Base-by-base conservation (phyloP, 2,113 vertebrate species). In the Puma concolor region DNA sequence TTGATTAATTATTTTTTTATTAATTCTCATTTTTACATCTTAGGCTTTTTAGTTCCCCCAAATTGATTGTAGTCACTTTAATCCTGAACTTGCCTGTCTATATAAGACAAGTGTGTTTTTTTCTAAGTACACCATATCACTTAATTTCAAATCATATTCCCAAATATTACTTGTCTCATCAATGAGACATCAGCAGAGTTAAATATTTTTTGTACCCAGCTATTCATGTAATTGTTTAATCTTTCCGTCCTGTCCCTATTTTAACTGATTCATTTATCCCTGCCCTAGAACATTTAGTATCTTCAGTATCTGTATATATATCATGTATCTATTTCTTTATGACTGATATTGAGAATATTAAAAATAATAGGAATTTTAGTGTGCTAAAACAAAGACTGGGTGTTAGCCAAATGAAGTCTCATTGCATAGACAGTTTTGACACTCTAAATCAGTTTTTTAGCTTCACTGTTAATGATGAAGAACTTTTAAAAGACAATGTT, bases 401-500 rank as follows among this genome's bases (percentile, higher is more conserved):
- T 74, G 29, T 86, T 95, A 48, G 7, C 25, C 57, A 60, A 60
- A 60, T 21, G 23, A 60, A 60, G 21, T 21, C 57, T 60, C 21
- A 23, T 60, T 60, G 69, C 76, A 38, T 31, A 85, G 92, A 48
- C 27, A 76, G 16, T 44, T 91, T 89, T 93, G 69, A 87, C 64
- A 87, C 41, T 80, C 38, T 77, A 15, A 96, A 52, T 92, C 50
- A 94, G 33, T 72, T 94, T 95, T 94, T 57, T 64, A 82, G 76
- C 41, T 67, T 95, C 21, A 86, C 25, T 96, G 83, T 90, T 96
- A 60, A 93, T 48, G 63, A 82, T 38, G 74, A 86, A 63, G 71
- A 93, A 54, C 94, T 95, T 96, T 44, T 77, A 86, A 60, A 97
- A 95, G 92, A 84, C 80, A 71, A 13, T 90, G 79, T 93, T 97